Base-by-base conservation (phyloP, 1,140 invertebrate genomes). In the Lucilia sericata region DNA sequence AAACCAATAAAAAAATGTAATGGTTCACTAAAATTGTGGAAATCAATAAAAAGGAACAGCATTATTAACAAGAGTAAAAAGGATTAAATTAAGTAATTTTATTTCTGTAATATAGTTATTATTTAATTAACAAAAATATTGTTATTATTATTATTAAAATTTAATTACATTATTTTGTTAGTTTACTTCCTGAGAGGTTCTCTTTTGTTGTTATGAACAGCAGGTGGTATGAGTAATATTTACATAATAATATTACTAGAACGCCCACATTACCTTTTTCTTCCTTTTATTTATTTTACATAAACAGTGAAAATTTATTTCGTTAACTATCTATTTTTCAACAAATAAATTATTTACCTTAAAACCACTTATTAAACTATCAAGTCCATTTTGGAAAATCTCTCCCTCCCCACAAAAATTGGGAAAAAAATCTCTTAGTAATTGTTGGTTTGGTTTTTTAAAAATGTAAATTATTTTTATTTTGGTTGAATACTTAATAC, bases 381-480 rank as follows among this genome's bases (percentile, higher is more conserved):
- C 65, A 70, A 21, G 65, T 70, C n/a, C 65, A 10, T 9, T 21
- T 30, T 25, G 21, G 7, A n/a, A 17, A 55, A n/a, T 55, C 51
- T 42, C 42, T 10, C 5, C 42, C 42, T 8, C 5, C 8, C n/a
- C 65, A 2, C 65, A 70, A 65, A 65, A 70, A n/a, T 60, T n/a
- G n/a, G n/a, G n/a, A n/a, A 60, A 70, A 70, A 65, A 65, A 65
- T 65, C 65, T n/a, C 51, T 14, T 14, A 21, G 65, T 70, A 70
- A 70, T 70, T 70, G 65, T 21, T 19, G 65, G 65, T 70, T 70
- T 7, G 5, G 21, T 70, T 7, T 21, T 70, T 2, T 14, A 60
- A 60, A 60, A 60, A 21, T 70, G 65, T 70, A 70, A 70, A 70
- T 70, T 21, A 19, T 70, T 21, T 70, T 21, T 70, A 12, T 70